Conservation (phyloP, 2,113 vertebrate genomes). For the Vanacampus margaritifer region DNA sequence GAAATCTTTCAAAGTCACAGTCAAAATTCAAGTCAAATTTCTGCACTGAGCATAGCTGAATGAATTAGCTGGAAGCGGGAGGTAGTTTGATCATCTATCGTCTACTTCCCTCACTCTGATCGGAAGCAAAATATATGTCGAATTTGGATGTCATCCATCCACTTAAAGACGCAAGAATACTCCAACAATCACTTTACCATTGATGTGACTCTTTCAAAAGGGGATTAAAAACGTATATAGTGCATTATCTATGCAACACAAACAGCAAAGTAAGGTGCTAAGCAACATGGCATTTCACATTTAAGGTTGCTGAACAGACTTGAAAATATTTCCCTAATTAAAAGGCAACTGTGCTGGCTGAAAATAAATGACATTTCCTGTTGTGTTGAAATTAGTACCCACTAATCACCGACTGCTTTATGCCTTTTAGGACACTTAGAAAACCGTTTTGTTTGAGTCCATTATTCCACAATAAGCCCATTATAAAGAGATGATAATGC, state of each 20-base stretch:
- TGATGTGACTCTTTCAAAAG: background rate
- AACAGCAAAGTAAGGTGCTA: background rate
- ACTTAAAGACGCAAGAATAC: no score
- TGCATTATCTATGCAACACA: background rate
- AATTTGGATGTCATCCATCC: slow-evolving; percentile 33
- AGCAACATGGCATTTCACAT: background rate
- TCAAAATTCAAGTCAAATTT: background rate
- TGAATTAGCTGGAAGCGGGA: slow-evolving; percentile 18
- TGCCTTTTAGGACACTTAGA: slow-evolving; percentile 5
- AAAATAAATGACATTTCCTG: slow-evolving; percentile 6
- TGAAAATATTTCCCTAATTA: background rate
- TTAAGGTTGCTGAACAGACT: background rate
- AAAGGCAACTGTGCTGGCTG: background rate
- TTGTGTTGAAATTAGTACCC: background rate
- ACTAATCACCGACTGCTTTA: background rate
- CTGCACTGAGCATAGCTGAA: slow-evolving; percentile 35
- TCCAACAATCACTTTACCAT: background rate
- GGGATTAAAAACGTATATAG: background rate
- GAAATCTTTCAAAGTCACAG: no score
- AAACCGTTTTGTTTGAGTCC: slow-evolving; percentile 25
- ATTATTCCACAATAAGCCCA: slow-evolving; percentile 44
- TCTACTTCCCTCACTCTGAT: slow-evolving; percentile 21
- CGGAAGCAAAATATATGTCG: slow-evolving; percentile 43
- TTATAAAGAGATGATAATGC: slow-evolving; percentile 42
- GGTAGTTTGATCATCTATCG: slow-evolving; percentile 31